These are phyloP conservation scores for Molanna angustata DNA, from an alignment of 2,888 invertebrate genomes.

Conservation along the genomic window DNA sequence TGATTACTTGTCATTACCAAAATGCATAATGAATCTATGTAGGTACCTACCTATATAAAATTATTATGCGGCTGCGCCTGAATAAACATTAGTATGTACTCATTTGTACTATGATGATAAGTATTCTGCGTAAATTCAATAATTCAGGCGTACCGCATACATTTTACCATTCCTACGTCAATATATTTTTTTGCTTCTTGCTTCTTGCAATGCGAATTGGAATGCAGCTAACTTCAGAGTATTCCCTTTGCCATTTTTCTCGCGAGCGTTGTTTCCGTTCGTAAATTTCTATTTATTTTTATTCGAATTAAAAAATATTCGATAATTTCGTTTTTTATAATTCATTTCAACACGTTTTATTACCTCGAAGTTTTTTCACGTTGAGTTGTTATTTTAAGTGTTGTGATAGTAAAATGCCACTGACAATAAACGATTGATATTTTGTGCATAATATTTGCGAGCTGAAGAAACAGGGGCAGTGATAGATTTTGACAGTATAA, in stretches of 20 bases:
- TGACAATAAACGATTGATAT: slow-evolving; percentile 24
- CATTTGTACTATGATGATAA: not conserved
- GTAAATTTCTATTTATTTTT: slow-evolving; percentile 23
- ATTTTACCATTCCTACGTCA: too few species aligned
- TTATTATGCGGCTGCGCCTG: not conserved
- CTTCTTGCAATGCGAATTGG: slow-evolving; percentile 10
- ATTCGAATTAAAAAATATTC: slow-evolving; percentile 4
- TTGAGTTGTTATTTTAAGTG: too few species aligned
- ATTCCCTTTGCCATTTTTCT: slow-evolving; percentile 28
- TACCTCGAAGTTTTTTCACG: not conserved
- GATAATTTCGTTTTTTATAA: not conserved
- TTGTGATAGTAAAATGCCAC: slow-evolving; percentile 24
- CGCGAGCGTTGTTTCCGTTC: slow-evolving; percentile 28
- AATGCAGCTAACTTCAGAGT: slow-evolving; percentile 22
- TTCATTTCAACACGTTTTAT: too few species aligned
- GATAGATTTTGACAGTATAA: slow-evolving; percentile 35
- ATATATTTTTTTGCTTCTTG: slow-evolving; percentile 12
- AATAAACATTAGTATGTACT: too few species aligned
- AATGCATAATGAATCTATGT: too few species aligned
- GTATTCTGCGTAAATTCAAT: too few species aligned
- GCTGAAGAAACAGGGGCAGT: slow-evolving; percentile 1
- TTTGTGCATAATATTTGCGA: slow-evolving; percentile 19
- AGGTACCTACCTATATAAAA: too few species aligned
- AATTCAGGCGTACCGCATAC: too few species aligned
- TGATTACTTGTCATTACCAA: too few species aligned